Percentiles rank a stretch among this genome's conserved stretches.
Evolutionary conservation across 2,797 vertebrate genomes (phyloP).

Genomic region (Botia kubotai): DNA sequence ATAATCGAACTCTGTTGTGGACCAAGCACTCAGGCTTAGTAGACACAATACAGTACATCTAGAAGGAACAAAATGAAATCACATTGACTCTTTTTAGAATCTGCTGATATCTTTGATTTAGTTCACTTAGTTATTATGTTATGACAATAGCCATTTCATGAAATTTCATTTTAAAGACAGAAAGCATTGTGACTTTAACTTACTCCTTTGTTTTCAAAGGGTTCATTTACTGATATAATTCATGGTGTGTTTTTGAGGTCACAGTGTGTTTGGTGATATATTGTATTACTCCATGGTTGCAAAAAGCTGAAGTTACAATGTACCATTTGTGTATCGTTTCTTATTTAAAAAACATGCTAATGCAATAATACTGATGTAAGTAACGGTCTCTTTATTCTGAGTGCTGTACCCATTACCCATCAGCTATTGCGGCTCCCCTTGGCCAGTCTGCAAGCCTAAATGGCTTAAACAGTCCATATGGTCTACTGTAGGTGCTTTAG

Average conservation of each 20-base stretch:
- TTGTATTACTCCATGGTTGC: background rate
- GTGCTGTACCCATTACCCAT: conserved; percentile 33
- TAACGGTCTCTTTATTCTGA: background rate
- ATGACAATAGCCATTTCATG: background rate
- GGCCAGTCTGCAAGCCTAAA: conserved; percentile 12
- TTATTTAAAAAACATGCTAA: conserved; percentile 22
- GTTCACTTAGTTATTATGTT: background rate
- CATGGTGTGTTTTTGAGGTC: no score
- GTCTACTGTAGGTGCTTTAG: conserved; percentile 45
- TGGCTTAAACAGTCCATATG: background rate
- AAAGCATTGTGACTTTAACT: no score
- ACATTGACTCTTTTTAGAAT: background rate
- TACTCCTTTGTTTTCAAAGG: no score
- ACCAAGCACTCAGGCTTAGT: no score
- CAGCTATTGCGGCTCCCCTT: conserved; percentile 36
- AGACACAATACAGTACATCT: background rate
- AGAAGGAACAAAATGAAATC: background rate
- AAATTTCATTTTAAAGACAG: no score
- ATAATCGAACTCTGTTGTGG: no score
- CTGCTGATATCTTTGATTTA: no score
- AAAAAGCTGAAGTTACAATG: background rate
- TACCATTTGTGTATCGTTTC: conserved; percentile 15
- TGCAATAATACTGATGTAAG: conserved; percentile 53
- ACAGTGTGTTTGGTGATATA: no score
- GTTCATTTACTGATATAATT: no score